phyloP scores from a whole-genome alignment of 2,113 vertebrate species.

The Leucoraja erinaceus region DNA sequence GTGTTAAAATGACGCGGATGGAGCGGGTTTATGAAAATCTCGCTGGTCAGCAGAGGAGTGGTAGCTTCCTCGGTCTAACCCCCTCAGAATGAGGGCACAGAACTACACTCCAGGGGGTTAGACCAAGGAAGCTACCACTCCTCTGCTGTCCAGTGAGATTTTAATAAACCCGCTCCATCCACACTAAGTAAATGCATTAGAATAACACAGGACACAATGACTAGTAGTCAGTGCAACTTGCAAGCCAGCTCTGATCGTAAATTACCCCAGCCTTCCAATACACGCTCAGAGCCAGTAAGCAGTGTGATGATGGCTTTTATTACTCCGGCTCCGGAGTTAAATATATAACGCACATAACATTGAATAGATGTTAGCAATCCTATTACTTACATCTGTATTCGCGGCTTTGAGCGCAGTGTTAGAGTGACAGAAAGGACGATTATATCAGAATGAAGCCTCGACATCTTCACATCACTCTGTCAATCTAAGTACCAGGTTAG shows the following conservation, averaged over 20 bases:
- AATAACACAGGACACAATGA: constrained; percentile 35
- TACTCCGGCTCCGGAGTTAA: neutral
- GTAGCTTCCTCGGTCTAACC: constrained; percentile 29
- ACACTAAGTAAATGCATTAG: constrained; percentile 35
- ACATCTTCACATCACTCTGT: neutral
- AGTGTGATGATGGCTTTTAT: constrained; percentile 11
- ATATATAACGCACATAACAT: constrained; percentile 34
- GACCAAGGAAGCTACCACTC: too few species aligned
- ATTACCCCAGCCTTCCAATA: neutral
- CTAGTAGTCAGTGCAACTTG: constrained; percentile 31
- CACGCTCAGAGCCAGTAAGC: constrained; percentile 24
- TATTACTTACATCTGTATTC: constrained; percentile 34
- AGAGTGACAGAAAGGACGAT: neutral
- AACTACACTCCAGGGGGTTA: too few species aligned
- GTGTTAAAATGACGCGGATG: neutral
- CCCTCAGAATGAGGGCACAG: too few species aligned
- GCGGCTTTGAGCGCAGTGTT: neutral
- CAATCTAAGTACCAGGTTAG: neutral
- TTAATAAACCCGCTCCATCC: too few species aligned
- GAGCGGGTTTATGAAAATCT: neutral
- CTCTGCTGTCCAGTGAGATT: too few species aligned
- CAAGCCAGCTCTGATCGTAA: constrained; percentile 13
- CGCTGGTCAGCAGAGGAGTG: constrained; percentile 17
- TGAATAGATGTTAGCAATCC: constrained; percentile 32
- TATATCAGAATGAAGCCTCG: neutral